Evolutionary conservation across 2,888 invertebrate species (phyloP).

Genomic region (Drosophila testacea): DNA sequence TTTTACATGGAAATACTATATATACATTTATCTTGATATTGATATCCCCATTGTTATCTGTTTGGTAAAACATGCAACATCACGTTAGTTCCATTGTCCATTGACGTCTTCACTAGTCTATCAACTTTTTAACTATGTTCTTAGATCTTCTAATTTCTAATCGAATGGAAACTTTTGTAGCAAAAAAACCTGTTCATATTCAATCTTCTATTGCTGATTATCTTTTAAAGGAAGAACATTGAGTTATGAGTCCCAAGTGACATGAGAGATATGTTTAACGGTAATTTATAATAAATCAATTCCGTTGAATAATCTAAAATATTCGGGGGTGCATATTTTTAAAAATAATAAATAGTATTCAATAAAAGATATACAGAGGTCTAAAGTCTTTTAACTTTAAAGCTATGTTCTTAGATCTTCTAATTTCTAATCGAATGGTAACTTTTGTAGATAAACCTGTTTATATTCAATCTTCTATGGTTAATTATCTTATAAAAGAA

Average conservation of each 20-base stretch:
- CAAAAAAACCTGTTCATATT: conserved; percentile 2
- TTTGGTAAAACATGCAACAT: not conserved
- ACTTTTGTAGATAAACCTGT: conserved; percentile 7
- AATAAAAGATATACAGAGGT: not conserved
- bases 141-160: not conserved
- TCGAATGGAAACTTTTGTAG: not conserved
- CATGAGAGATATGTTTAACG: conserved; percentile 10
- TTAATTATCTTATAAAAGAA: conserved; percentile 3
- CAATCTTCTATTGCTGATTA: not conserved
- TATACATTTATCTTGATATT: conserved; percentile 9
- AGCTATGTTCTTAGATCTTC: conserved; percentile 11
- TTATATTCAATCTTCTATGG: not conserved
- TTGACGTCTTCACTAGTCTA: not conserved
- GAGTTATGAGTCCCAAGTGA: conserved; percentile 4
- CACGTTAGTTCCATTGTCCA: not conserved
- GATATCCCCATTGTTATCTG: conserved; percentile 6
- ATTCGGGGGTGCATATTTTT: conserved; percentile 37
- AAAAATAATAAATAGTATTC: conserved; percentile 36
- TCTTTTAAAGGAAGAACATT: not conserved
- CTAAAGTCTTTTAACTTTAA: not conserved
- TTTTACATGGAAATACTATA: not conserved
- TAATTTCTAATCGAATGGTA: not conserved
- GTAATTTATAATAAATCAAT: conserved; percentile 38
- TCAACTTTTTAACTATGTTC: not conserved
- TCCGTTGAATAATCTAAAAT: conserved; percentile 22